Evolutionary conservation across 2,888 invertebrate species (phyloP).

Genomic region (Phragmatobia fuliginosa): DNA sequence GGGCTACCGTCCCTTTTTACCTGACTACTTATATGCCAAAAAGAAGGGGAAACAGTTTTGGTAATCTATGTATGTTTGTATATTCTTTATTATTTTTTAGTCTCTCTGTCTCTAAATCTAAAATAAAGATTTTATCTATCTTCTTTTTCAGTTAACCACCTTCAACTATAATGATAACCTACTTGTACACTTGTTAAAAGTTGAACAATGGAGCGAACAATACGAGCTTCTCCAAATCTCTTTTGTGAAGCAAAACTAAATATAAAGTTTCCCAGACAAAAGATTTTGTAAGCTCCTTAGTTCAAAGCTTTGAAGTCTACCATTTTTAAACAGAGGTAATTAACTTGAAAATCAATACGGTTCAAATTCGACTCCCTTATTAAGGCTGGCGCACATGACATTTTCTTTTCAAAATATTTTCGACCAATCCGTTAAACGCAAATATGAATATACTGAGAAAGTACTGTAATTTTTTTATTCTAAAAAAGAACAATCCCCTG

Average conservation of each 20-base stretch:
- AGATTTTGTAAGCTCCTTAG: constrained; percentile 16
- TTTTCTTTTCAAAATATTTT: too few species aligned
- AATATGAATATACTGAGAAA: too few species aligned
- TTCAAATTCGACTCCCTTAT: constrained; percentile 1
- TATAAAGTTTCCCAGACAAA: background rate
- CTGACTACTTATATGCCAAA: too few species aligned
- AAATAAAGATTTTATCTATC: too few species aligned
- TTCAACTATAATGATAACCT: background rate
- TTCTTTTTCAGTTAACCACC: too few species aligned
- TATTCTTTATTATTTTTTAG: too few species aligned
- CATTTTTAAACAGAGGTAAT: constrained; percentile 24
- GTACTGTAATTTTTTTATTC: too few species aligned
- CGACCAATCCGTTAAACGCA: background rate
- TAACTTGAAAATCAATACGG: constrained; percentile 49
- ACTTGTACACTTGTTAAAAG: background rate
- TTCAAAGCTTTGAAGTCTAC: constrained; percentile 29
- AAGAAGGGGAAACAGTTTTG: too few species aligned
- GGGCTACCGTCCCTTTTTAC: too few species aligned
- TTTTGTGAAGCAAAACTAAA: background rate
- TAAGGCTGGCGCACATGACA: background rate
- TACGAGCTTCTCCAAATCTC: background rate
- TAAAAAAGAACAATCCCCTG: too few species aligned
- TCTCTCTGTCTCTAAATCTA: too few species aligned
- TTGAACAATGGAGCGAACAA: background rate
- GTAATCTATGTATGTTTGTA: too few species aligned